Percentiles rank a stretch among this genome's conserved stretches.
Conservation (phyloP, 1,140 invertebrate genomes). For the Sinonovacula constricta region DNA sequence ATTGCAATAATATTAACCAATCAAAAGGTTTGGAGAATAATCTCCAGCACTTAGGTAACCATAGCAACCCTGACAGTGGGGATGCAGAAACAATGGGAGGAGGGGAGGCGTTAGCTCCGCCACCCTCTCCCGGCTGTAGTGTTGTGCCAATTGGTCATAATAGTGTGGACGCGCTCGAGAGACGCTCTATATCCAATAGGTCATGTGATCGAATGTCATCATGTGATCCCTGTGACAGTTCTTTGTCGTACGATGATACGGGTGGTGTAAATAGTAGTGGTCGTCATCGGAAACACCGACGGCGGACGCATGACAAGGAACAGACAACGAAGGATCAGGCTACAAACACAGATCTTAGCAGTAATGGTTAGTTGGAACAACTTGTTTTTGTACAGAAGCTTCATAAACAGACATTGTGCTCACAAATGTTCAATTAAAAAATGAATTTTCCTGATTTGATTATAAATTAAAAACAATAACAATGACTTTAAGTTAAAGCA, state of each 20-base stretch:
- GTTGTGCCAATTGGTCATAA: constrained; percentile 60
- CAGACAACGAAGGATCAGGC: constrained; percentile 71
- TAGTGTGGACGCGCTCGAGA: constrained; percentile 56
- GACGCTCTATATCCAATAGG: constrained; percentile 56
- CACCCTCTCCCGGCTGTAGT: constrained; percentile 51
- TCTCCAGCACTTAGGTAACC: constrained; percentile 51
- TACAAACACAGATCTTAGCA: constrained; percentile 76
- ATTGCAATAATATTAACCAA: constrained; percentile 67
- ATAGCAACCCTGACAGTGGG: constrained; percentile 4
- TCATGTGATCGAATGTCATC: constrained; percentile 61
- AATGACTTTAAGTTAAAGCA: no score
- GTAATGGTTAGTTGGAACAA: constrained; percentile 68
- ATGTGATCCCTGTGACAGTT: constrained; percentile 63
- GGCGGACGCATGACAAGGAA: constrained; percentile 58
- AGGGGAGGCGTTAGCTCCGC: constrained; percentile 57
- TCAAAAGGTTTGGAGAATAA: constrained; percentile 57
- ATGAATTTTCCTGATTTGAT: no score
- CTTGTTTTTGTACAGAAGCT: no score
- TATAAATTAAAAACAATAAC: no score
- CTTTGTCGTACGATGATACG: constrained; percentile 54
- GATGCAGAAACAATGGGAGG: constrained; percentile 52
- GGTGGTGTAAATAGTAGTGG: constrained; percentile 56
- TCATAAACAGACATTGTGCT: no score
- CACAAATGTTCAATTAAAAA: no score
- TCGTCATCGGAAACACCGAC: constrained; percentile 68